Evolutionary conservation across 92 coral and sea anemone genomes (phyloP), one percentile per base, ranked within the genome.

Genomic region (Zoanthus sociatus): DNA sequence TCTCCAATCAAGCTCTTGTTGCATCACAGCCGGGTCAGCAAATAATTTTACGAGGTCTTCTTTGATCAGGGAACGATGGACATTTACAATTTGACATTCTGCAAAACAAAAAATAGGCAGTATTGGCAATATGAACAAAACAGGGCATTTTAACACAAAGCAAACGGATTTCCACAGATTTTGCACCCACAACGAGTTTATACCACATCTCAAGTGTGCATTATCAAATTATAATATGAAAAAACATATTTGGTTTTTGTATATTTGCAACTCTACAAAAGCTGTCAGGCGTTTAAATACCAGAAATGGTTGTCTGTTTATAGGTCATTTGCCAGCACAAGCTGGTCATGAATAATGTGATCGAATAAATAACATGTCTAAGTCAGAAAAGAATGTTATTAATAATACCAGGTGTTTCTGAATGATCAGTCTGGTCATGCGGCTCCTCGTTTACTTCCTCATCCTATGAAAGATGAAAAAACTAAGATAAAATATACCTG

Each of bases 41-140:
- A 86, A 86, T 44, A 86, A 50, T 84, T 86, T 86, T 76, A 86
- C 77, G 45, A 86, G 83, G 89, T 86, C 89, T 86, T 86, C 89
- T 86, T 86, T 76, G 84, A 86, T 77, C 67, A 58, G 84, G 76
- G 84, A 86, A 60, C 89, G 89, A 76, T 86, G 84, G 84, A 86
- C 84, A 73, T 76, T 86, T 56, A 74, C 83, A 76, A 86, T 56
- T 60, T 69, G 71, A 66, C 55, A n/a, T 75, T 15, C 83, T 86
- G 89, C 54, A 86, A 55, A 86, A 86, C 13, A 21, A 20, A 69
- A 69, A 69, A 18, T 13, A 69, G 11, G 20, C 64, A 10, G 64
- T 56, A 56, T 56, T 56, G 64, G 13, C 64, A 21, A 79, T 48
- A 79, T 58, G 21, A 84, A 84, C 78, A 84, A 84, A 46, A 71